Conservation (phyloP, 2,888 invertebrate species). For the Tenthredo mesomela region DNA sequence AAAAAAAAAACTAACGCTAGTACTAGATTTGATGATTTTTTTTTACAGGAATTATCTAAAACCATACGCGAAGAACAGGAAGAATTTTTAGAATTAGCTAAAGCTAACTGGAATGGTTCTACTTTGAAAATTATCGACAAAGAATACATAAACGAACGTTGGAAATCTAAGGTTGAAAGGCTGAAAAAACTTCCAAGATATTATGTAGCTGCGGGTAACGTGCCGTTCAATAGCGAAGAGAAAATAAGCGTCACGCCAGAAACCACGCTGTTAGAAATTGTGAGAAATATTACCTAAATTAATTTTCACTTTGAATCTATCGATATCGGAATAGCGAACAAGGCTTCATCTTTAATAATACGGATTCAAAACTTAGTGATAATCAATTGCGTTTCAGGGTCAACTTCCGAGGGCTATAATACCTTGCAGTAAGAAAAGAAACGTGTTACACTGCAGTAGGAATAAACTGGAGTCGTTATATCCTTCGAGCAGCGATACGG, state of each 20-base stretch:
- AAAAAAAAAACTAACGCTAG: background rate
- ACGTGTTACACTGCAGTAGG: background rate
- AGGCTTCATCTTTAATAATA: background rate
- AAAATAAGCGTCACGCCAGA: slow-evolving; percentile 61
- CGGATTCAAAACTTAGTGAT: background rate
- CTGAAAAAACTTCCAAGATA: slow-evolving; percentile 63
- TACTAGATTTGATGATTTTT: background rate
- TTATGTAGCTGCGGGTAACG: slow-evolving; percentile 63
- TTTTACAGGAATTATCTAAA: slow-evolving; percentile 55
- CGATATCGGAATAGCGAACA: background rate
- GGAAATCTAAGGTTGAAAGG: slow-evolving; percentile 62
- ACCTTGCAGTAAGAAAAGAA: background rate
- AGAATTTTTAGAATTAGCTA: slow-evolving; percentile 64
- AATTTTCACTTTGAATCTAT: background rate
- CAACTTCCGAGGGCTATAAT: slow-evolving; percentile 27
- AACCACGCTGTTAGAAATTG: slow-evolving; percentile 61
- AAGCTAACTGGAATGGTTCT: slow-evolving; percentile 62
- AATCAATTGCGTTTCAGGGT: background rate
- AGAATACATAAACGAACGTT: slow-evolving; percentile 61
- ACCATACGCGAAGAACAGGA: slow-evolving; percentile 65
- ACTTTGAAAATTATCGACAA: slow-evolving; percentile 56
- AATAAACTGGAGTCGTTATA: slow-evolving; percentile 4
- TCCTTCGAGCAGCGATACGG: background rate
- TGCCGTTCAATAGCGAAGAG: slow-evolving; percentile 64
- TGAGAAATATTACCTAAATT: slow-evolving; percentile 53